These are phyloP conservation scores for Phortica variegata DNA, from an alignment of 1,140 invertebrate species.

Conservation along the genomic window DNA sequence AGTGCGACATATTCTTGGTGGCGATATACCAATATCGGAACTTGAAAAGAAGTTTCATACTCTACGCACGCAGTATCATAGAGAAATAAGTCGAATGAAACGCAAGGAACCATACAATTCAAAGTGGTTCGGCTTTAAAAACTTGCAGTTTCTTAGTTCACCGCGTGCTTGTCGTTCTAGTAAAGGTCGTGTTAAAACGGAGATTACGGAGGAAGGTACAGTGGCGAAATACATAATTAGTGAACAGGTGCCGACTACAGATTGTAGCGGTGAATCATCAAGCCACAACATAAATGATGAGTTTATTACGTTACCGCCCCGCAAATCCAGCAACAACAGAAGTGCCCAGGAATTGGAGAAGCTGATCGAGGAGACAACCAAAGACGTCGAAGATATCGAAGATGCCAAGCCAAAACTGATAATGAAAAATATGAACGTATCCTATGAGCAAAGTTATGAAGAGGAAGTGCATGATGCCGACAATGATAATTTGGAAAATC, in stretches of 20 bases:
- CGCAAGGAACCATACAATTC: constrained; percentile 53
- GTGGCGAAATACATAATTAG: constrained; percentile 37
- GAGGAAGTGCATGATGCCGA: constrained; percentile 31
- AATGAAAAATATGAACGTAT: constrained; percentile 24
- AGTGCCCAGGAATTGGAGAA: constrained; percentile 46
- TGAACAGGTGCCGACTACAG: constrained; percentile 15
- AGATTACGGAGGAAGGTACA: constrained; percentile 32
- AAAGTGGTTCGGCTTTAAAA: constrained; percentile 56
- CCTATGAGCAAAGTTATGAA: constrained; percentile 28
- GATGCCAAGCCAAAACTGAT: constrained; percentile 41
- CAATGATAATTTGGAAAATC: constrained; percentile 25
- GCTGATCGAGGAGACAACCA: constrained; percentile 54
- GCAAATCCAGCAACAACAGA: constrained; percentile 32
- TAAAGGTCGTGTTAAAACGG: constrained; percentile 39
- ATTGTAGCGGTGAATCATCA: not conserved
- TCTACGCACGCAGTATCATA: constrained; percentile 50
- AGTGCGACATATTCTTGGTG: constrained; percentile 39
- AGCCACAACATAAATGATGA: constrained; percentile 41
- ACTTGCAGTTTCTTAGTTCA: constrained; percentile 47
- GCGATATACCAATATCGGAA: constrained; percentile 44
- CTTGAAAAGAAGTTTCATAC: constrained; percentile 55
- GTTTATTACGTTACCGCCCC: constrained; percentile 25
- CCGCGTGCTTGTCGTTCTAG: constrained; percentile 47
- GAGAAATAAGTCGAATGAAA: constrained; percentile 55
- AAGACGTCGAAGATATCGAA: constrained; percentile 52